These are phyloP conservation scores for Lithophane socia DNA, from an alignment of 2,888 invertebrate genomes.

Conservation along the genomic window DNA sequence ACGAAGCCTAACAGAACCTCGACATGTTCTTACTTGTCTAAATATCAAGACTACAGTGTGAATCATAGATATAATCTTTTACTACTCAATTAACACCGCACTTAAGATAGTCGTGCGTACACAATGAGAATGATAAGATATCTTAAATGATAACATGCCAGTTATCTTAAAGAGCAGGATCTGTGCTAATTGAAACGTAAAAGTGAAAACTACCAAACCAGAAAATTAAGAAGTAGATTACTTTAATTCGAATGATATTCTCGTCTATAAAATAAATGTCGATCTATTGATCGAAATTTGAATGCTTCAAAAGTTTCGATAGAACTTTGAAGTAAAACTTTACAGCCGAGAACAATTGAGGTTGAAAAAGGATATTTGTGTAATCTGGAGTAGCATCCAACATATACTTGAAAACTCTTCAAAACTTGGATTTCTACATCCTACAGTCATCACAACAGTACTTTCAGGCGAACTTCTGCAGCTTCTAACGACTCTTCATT, in stretches of 20 bases:
- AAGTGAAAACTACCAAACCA: neutral
- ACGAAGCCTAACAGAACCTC: neutral
- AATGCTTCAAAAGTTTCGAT: neutral
- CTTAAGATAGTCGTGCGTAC: conserved; percentile 23
- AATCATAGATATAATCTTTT: conserved; percentile 31
- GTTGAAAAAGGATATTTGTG: neutral
- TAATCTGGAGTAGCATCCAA: neutral
- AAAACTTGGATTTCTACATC: neutral
- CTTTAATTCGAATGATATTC: neutral
- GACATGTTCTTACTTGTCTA: conserved; percentile 38
- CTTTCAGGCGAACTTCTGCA: neutral
- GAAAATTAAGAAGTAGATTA: neutral
- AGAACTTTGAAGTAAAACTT: neutral
- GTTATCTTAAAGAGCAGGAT: conserved; percentile 11
- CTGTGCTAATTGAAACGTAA: neutral
- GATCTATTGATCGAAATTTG: neutral
- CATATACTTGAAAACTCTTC: neutral
- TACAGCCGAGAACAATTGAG: neutral
- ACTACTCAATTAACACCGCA: conserved; percentile 25
- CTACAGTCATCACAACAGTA: neutral
- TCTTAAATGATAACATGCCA: conserved; percentile 10
- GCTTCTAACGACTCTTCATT: neutral
- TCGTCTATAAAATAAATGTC: neutral
- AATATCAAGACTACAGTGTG: conserved; percentile 16
- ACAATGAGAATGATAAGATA: conserved; percentile 24